Evolutionary conservation across 1,140 invertebrate species (phyloP).

Genomic region (Drosophila hydei): DNA sequence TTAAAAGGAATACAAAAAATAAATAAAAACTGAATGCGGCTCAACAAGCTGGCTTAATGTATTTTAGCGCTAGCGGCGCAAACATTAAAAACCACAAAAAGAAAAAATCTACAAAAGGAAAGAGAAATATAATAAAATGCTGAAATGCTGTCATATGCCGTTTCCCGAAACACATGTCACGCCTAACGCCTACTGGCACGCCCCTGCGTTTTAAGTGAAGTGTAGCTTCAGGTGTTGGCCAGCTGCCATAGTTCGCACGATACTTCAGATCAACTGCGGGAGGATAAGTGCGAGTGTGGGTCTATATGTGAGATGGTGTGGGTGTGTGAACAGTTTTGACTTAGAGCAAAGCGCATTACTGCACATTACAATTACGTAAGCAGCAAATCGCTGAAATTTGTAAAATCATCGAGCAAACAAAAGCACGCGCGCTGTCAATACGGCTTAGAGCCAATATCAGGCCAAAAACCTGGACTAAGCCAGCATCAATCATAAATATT

Average conservation of each 20-base stretch:
- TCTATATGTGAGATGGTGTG: conserved; percentile 16
- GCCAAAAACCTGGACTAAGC: conserved; percentile 40
- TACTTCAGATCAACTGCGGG: conserved; percentile 17
- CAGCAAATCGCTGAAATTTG: conserved; percentile 58
- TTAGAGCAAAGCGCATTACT: conserved; percentile 43
- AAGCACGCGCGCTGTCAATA: conserved; percentile 49
- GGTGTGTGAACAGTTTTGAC: conserved; percentile 25
- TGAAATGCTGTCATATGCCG: conserved; percentile 13
- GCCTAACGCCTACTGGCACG: neutral
- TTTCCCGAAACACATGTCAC: conserved; percentile 17
- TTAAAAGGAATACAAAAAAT: conserved; percentile 3
- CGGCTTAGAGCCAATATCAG: conserved; percentile 37
- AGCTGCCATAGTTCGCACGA: conserved; percentile 37
- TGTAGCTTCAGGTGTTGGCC: conserved; percentile 44
- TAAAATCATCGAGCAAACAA: conserved; percentile 73
- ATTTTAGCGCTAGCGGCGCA: conserved; percentile 60
- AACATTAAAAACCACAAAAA: conserved; percentile 46
- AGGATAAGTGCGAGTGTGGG: neutral
- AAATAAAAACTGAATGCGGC: conserved; percentile 29
- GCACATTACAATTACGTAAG: conserved; percentile 52
- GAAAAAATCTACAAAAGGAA: conserved; percentile 22
- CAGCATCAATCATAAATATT: conserved; percentile 76
- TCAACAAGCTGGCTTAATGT: conserved; percentile 66
- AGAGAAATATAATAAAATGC: conserved; percentile 36
- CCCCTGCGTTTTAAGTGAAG: conserved; percentile 15